Percentiles rank a stretch among this genome's conserved stretches.
Evolutionary conservation across 2,888 invertebrate species (phyloP).

Genomic region (Cepaea hortensis): DNA sequence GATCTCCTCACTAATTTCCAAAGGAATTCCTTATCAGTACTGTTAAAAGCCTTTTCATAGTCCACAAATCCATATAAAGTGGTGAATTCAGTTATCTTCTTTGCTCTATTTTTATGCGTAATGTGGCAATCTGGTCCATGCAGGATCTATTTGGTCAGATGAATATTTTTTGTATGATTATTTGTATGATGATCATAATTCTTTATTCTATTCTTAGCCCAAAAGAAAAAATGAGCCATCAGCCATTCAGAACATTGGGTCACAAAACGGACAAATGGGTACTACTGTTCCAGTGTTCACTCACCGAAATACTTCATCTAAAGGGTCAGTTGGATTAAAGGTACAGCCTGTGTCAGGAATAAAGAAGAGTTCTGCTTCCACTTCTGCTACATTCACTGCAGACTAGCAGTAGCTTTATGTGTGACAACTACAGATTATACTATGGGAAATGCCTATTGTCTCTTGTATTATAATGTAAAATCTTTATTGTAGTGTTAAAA

Average conservation of each 20-base stretch:
- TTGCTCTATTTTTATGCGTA: too few relatives aligned
- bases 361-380: conserved; percentile 57
- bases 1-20: too few relatives aligned
- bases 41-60: too few relatives aligned
- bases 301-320: conserved; percentile 50
- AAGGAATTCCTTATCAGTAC: too few relatives aligned
- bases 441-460: too few relatives aligned
- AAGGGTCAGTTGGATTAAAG: conserved; percentile 52
- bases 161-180: not conserved
- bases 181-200: not conserved
- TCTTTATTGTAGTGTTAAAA: too few relatives aligned
- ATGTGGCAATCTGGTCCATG: too few relatives aligned
- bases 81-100: too few relatives aligned
- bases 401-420: not conserved
- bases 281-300: conserved; percentile 33
- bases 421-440: too few relatives aligned
- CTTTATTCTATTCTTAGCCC: conserved; percentile 13
- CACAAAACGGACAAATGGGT: conserved; percentile 55
- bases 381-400: conserved; percentile 50
- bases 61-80: too few relatives aligned
- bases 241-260: conserved; percentile 63
- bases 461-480: too few relatives aligned
- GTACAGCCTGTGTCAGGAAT: conserved; percentile 55
- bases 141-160: too few relatives aligned
- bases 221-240: conserved; percentile 53